A percentile compares a stretch with the other conserved stretches of the same genome.
These are phyloP conservation scores for Ptychobarbus kaznakovi DNA, from an alignment of 2,797 vertebrate species.

Conservation along the genomic window DNA sequence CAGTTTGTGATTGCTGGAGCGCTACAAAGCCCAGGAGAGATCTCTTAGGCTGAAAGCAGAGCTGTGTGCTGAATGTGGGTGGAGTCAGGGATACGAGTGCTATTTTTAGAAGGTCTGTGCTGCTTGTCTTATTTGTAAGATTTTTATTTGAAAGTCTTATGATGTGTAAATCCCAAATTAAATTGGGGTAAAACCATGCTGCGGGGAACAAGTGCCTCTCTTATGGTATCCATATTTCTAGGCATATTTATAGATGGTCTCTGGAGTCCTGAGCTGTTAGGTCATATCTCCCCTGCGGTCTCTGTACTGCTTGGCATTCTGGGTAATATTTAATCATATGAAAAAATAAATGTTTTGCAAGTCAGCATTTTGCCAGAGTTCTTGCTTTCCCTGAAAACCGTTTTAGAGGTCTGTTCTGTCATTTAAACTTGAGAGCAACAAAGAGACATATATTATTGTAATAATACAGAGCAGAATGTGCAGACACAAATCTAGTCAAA, in stretches of 20 bases:
- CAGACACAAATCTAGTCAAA: background rate
- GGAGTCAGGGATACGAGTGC: background rate
- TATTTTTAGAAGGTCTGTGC: constrained; percentile 29
- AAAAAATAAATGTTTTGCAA: background rate
- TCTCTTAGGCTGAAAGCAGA: background rate
- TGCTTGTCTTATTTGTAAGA: background rate
- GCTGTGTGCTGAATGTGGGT: constrained; percentile 6
- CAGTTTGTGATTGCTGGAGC: background rate
- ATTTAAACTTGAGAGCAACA: background rate
- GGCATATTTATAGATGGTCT: background rate
- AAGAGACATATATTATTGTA: background rate
- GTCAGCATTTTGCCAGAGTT: background rate
- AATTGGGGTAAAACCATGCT: background rate
- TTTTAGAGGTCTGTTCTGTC: background rate
- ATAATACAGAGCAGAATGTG: background rate
- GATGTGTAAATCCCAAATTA: background rate
- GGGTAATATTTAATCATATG: constrained; percentile 11
- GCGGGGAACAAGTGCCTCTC: background rate
- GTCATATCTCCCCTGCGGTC: constrained; percentile 20
- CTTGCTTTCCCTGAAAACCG: constrained; percentile 4
- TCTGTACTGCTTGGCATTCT: constrained; percentile 10
- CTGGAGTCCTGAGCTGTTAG: constrained; percentile 30
- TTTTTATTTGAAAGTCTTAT: constrained; percentile 1
- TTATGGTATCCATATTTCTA: constrained; percentile 10
- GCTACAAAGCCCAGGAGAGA: background rate